Percentiles rank a stretch among this genome's conserved stretches.
Conservation (phyloP, 2,797 vertebrate genomes). For the Pseudochromis fuscus region DNA sequence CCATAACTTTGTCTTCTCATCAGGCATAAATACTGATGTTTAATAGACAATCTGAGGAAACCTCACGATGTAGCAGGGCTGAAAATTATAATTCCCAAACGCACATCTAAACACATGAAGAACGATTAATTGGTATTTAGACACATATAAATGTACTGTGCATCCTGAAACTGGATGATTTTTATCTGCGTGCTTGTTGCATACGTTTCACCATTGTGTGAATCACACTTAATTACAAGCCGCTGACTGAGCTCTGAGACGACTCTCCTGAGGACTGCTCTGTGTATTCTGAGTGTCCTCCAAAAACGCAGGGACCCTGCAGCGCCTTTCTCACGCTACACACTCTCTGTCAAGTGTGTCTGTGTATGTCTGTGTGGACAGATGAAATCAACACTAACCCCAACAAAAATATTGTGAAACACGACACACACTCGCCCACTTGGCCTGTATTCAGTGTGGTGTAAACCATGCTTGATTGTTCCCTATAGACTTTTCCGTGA, state of each 20-base stretch:
- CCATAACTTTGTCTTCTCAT: background rate
- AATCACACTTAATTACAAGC: slow-evolving; percentile 75
- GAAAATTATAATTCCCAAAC: background rate
- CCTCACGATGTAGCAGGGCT: too few relatives aligned
- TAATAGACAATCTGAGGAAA: too few relatives aligned
- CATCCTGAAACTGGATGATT: slow-evolving; percentile 3
- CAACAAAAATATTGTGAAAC: slow-evolving; percentile 34
- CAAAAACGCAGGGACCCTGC: slow-evolving; percentile 55
- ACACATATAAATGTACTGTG: background rate
- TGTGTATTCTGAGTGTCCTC: slow-evolving; percentile 64
- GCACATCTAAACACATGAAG: background rate
- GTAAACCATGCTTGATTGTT: slow-evolving; percentile 61
- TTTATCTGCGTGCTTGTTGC: slow-evolving; percentile 39
- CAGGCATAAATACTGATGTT: background rate
- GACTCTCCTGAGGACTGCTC: slow-evolving; percentile 64
- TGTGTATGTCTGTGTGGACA: slow-evolving; percentile 30
- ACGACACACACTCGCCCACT: slow-evolving; percentile 54
- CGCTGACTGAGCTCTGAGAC: slow-evolving; percentile 67
- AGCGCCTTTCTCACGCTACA: slow-evolving; percentile 76
- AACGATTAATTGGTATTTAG: background rate
- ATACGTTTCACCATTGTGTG: slow-evolving; percentile 58
- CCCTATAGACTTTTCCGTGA: slow-evolving; percentile 51
- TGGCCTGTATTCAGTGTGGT: slow-evolving; percentile 55
- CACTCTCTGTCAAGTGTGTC: slow-evolving; percentile 42
- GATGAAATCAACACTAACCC: slow-evolving; percentile 51